phyloP scores from a whole-genome alignment of 2,797 vertebrate genomes.

The Ctenopoma kingsleyae region DNA sequence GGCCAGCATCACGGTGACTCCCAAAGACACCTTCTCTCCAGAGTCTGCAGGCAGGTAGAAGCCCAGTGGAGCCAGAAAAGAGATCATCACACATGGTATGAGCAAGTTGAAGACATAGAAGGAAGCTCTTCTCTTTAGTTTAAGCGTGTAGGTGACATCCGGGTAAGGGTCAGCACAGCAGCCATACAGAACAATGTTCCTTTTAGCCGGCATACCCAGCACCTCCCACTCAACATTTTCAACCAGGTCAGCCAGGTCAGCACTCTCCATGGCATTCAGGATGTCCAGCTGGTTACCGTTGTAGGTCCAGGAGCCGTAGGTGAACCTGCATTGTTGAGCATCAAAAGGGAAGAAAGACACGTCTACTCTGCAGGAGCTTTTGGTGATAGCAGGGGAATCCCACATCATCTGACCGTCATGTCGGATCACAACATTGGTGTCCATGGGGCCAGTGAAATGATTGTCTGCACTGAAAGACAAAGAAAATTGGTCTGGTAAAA shows the following conservation, averaged over 20 bases:
- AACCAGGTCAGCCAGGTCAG: constrained; percentile 90
- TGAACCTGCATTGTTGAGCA: constrained; percentile 90
- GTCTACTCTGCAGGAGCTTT: constrained; percentile 94
- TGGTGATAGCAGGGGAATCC: constrained; percentile 94
- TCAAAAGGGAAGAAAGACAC: constrained; percentile 95
- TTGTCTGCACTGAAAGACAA: constrained; percentile 87
- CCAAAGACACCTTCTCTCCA: constrained; percentile 94
- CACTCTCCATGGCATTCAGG: constrained; percentile 81
- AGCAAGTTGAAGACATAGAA: constrained; percentile 95
- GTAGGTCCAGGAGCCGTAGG: constrained; percentile 95
- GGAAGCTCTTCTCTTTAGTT: constrained; percentile 89
- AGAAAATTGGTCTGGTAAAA: constrained; percentile 20
- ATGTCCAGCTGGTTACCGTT: constrained; percentile 94
- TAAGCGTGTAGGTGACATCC: constrained; percentile 91
- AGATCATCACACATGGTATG: constrained; percentile 94
- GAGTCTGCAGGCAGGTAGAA: constrained; percentile 95
- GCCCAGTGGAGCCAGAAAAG: constrained; percentile 92
- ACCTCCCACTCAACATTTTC: constrained; percentile 95
- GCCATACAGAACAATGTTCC: constrained; percentile 89
- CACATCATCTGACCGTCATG: constrained; percentile 90
- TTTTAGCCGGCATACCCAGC: constrained; percentile 90
- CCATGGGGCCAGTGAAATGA: constrained; percentile 87
- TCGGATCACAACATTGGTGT: constrained; percentile 92
- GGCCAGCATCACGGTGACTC: constrained; percentile 93
- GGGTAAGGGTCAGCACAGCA: constrained; percentile 96